A percentile compares a stretch with the other conserved stretches of the same genome.
phyloP scores from a whole-genome alignment of 2,888 invertebrate genomes.

The Tetranychus piercei region DNA sequence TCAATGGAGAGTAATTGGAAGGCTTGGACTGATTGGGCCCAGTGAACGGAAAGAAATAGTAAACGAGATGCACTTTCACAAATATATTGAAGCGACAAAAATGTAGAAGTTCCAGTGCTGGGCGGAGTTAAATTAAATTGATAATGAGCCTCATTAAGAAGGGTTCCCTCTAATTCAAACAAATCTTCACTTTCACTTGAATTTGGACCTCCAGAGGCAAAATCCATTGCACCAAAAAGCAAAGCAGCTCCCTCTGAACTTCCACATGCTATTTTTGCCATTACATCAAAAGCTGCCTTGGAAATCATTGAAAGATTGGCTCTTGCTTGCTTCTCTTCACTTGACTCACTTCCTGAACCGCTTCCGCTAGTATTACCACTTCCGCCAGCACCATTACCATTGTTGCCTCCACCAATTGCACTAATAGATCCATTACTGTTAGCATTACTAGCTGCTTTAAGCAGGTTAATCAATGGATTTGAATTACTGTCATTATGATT shows the following conservation, averaged over 20 bases:
- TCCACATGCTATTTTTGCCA: conserved; percentile 41
- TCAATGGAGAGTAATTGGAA: conserved; percentile 63
- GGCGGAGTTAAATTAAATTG: conserved; percentile 55
- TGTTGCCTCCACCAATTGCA: conserved; percentile 8
- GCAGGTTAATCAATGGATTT: neutral
- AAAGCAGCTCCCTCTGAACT: conserved; percentile 18
- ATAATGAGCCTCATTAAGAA: conserved; percentile 49
- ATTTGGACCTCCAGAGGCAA: conserved; percentile 6
- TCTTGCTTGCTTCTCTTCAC: conserved; percentile 1
- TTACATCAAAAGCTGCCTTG: conserved; percentile 49
- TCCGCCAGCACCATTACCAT: conserved; percentile 19
- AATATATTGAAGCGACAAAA: conserved; percentile 76
- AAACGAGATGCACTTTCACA: conserved; percentile 86
- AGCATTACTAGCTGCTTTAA: neutral
- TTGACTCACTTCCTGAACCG: neutral
- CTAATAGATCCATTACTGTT: conserved; percentile 13
- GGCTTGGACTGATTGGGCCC: conserved; percentile 65
- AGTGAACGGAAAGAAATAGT: conserved; percentile 70
- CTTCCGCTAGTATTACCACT: conserved; percentile 22
- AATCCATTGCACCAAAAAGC: conserved; percentile 21
- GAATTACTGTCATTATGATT: neutral
- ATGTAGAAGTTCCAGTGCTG: conserved; percentile 55
- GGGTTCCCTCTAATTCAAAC: conserved; percentile 37
- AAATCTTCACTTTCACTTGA: conserved; percentile 18
- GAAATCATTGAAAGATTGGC: conserved; percentile 37